These are phyloP conservation scores for Patella caerulea DNA, from an alignment of 2,888 invertebrate genomes.

Conservation along the genomic window DNA sequence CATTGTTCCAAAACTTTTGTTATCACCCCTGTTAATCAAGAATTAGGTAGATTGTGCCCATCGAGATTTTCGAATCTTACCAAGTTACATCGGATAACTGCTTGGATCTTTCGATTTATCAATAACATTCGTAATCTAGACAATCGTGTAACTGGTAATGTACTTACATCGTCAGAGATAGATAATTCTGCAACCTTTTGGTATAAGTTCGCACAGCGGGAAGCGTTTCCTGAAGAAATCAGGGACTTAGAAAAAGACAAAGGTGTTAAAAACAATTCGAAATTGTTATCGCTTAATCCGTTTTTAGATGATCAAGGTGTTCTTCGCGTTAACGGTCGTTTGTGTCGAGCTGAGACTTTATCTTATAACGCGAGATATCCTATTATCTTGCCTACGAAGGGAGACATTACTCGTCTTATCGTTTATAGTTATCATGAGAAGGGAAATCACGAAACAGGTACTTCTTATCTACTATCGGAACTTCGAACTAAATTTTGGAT, in stretches of 20 bases:
- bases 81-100: background rate
- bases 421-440: conserved; percentile 24
- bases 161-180: background rate
- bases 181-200: background rate
- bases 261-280: too few relatives aligned
- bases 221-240: too few relatives aligned
- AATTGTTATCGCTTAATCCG: too few relatives aligned
- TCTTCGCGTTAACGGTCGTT: background rate
- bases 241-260: too few relatives aligned
- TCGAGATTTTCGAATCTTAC: background rate
- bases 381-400: conserved; percentile 32
- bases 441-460: conserved; percentile 23
- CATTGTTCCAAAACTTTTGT: background rate
- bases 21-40: background rate
- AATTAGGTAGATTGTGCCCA: background rate
- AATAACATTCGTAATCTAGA: background rate
- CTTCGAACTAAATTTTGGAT: conserved; percentile 32
- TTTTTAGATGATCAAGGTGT: too few relatives aligned
- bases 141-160: background rate
- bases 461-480: conserved; percentile 22
- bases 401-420: conserved; percentile 28
- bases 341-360: conserved; percentile 9
- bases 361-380: conserved; percentile 25
- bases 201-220: too few relatives aligned
- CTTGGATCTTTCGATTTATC: background rate